These are phyloP conservation scores for Anableps anableps DNA, from an alignment of 2,797 vertebrate genomes.

Conservation along the genomic window DNA sequence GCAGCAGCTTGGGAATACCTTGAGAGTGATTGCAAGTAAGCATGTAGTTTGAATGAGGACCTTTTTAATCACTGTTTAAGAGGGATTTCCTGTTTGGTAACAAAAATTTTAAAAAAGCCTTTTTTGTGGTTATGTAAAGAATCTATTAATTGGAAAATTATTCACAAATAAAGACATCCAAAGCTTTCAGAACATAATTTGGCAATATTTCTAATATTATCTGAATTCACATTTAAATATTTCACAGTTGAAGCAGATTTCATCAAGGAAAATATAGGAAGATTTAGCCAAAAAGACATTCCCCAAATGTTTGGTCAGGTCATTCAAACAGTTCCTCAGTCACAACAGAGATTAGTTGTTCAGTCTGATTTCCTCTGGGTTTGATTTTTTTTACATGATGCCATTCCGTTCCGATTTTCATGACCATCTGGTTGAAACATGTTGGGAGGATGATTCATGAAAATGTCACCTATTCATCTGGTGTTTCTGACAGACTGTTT, in stretches of 20 bases:
- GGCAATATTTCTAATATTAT: not conserved
- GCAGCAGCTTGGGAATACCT: not conserved
- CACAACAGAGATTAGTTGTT: constrained; percentile 21
- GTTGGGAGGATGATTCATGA: constrained; percentile 41
- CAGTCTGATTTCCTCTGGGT: constrained; percentile 13
- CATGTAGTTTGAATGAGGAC: not conserved
- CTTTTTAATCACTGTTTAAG: not conserved
- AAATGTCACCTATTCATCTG: constrained; percentile 36
- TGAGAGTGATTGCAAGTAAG: not conserved
- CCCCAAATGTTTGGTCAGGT: not conserved
- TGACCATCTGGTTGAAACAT: constrained; percentile 37
- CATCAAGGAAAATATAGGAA: no score
- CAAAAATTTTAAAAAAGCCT: no score
- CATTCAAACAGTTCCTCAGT: constrained; percentile 24
- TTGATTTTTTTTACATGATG: constrained; percentile 2
- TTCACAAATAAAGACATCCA: not conserved
- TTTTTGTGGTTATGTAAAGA: not conserved
- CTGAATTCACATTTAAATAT: not conserved
- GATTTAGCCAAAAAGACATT: not conserved
- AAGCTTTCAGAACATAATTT: not conserved
- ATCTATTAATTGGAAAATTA: not conserved
- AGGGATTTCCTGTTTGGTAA: not conserved
- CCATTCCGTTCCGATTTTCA: constrained; percentile 13
- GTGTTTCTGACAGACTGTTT: constrained; percentile 19
- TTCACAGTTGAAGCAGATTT: not conserved